Conservation (phyloP, 1,140 invertebrate species). For the Gonioctena quinquepunctata region DNA sequence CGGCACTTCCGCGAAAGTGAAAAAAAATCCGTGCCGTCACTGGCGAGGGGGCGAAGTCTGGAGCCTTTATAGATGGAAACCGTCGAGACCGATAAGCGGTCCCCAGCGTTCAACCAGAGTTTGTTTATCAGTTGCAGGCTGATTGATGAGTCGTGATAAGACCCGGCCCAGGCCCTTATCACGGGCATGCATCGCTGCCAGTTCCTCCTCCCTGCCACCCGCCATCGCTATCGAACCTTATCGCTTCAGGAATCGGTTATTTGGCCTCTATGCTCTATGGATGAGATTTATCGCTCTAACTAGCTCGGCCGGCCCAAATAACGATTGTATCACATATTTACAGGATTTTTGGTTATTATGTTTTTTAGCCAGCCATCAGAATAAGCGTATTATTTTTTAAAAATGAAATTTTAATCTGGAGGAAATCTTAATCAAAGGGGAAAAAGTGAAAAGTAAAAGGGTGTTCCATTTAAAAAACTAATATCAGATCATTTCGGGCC, state of each 20-base stretch:
- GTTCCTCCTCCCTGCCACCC: slow-evolving; percentile 23
- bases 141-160: slow-evolving; percentile 53
- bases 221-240: slow-evolving; percentile 31
- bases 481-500: no score
- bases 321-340: slow-evolving; percentile 35
- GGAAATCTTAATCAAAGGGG: no score
- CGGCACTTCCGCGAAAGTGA: no score
- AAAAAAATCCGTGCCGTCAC: background rate
- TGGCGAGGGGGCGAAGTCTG: slow-evolving; percentile 23
- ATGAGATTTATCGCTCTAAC: slow-evolving; percentile 47
- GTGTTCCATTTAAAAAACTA: no score
- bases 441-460: no score
- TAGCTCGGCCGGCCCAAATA: slow-evolving; percentile 44
- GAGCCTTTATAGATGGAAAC: slow-evolving; percentile 49
- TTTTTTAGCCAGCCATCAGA: background rate
- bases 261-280: slow-evolving; percentile 41
- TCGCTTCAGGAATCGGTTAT: slow-evolving; percentile 41
- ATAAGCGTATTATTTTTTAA: background rate
- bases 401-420: no score
- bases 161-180: slow-evolving; percentile 47
- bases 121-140: slow-evolving; percentile 51
- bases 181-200: slow-evolving; percentile 41
- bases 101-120: slow-evolving; percentile 48
- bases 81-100: slow-evolving; percentile 45
- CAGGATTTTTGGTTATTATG: slow-evolving; percentile 3